A percentile compares a stretch with the other conserved stretches of the same genome.
phyloP scores from a whole-genome alignment of 1,140 invertebrate species.

The Hypothenemus hampei region DNA sequence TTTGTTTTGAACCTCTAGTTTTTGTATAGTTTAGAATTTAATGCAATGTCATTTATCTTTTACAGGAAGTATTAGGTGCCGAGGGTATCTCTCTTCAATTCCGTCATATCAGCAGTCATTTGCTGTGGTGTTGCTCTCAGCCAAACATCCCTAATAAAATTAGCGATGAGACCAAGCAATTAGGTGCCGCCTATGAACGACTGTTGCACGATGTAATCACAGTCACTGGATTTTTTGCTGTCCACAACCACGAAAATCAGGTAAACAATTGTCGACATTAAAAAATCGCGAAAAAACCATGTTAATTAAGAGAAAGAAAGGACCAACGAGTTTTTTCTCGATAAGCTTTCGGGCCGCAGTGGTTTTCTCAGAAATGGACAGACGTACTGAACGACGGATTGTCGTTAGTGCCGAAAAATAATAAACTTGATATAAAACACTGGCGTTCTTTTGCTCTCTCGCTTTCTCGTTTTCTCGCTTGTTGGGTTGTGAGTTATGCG shows the following conservation, averaged over 20 bases:
- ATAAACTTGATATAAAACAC: conserved; percentile 26
- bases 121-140: conserved; percentile 74
- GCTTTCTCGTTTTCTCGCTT: too few relatives aligned
- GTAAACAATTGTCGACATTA: conserved; percentile 49
- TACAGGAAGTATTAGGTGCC: conserved; percentile 74
- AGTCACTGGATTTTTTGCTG: conserved; percentile 76
- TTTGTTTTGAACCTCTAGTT: too few relatives aligned
- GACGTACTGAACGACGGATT: too few relatives aligned
- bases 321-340: background rate
- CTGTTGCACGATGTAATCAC: conserved; percentile 72
- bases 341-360: background rate
- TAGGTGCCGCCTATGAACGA: conserved; percentile 36
- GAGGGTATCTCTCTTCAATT: conserved; percentile 84
- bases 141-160: conserved; percentile 45
- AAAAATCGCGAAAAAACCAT: background rate
- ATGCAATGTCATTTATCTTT: conserved; percentile 35
- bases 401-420: conserved; percentile 3
- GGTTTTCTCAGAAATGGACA: conserved; percentile 19
- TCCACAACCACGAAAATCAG: conserved; percentile 78
- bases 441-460: too few relatives aligned
- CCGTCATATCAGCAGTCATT: conserved; percentile 79
- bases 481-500: conserved; percentile 19
- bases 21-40: too few relatives aligned
- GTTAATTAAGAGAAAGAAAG: conserved; percentile 7
- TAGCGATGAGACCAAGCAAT: conserved; percentile 39